Base-by-base conservation (phyloP, 2,888 invertebrate genomes). In the Parochlus steinenii region DNA sequence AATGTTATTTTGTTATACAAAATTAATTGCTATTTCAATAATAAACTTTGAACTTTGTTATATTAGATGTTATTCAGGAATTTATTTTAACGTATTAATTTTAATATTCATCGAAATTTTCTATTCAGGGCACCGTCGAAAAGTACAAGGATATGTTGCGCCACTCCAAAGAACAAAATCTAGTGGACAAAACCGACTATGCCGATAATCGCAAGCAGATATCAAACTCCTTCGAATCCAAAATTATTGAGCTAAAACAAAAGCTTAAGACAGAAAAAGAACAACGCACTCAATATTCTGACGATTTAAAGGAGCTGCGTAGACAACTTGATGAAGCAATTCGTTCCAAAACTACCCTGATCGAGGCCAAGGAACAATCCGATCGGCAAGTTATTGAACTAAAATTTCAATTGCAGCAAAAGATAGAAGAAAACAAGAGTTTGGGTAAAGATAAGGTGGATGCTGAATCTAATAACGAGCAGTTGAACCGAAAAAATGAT, bases 241-340 rank as follows among this genome's bases (percentile, higher is more conserved):
- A 56, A 35, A 39, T 67, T 23, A 44, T 51, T 12, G 63, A 65
- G 12, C 45, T 65, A 35, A 49, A 59, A 2, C 54, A 52, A 6
- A 60, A 58, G 39, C 39, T 63, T 3, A 56, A 57, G 3, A 42
- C 57, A 6, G 64, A 66, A 32, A 64, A 62, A 45, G 58, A 61
- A 12, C 53, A 55, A 2, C 48, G 62, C 25, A 55, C 55, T 4
- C 55, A 57, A 10, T 52, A 55, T 22, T 54, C 51, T 4, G 45
- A 51, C 40, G 52, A 58, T 39, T 31, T 58, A 17, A 47, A 51
- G 15, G 54, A 52, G 22, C 46, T 58, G 1, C 50, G 53, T 17
- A 46, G 42, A 1, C 54, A 60, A 37, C 42, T 61, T 12, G 53
- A 56, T 33, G 55, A 53, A 22, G 51, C 51, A 0, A 51, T 53